phyloP scores from a whole-genome alignment of 2,113 vertebrate genomes.

The Hirundichthys speculiger region DNA sequence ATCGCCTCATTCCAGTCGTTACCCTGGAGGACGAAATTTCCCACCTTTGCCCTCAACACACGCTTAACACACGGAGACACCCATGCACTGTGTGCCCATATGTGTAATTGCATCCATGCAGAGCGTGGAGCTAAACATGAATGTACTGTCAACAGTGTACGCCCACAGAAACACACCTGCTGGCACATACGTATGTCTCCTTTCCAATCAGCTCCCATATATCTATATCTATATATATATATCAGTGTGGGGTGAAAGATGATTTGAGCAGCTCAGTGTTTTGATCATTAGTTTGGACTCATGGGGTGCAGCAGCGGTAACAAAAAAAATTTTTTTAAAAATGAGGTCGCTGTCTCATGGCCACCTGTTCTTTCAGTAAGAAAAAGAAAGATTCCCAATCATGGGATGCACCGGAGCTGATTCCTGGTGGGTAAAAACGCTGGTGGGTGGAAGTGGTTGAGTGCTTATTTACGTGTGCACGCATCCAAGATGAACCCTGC shows the following conservation, averaged over 20 bases:
- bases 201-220: constrained; percentile 29
- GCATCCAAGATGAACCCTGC: constrained; percentile 20
- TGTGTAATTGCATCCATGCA: background rate
- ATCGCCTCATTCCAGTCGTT: constrained; percentile 6
- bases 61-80: background rate
- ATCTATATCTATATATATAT: constrained; percentile 25
- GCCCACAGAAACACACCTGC: constrained; percentile 9
- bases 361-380: constrained; percentile 74
- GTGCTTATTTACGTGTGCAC: constrained; percentile 23
- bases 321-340: no score
- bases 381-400: constrained; percentile 64
- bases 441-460: background rate
- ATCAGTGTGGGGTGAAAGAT: constrained; percentile 59
- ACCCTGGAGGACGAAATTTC: background rate
- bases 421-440: constrained; percentile 16
- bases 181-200: background rate
- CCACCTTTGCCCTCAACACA: background rate
- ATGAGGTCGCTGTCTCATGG: constrained; percentile 64
- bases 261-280: constrained; percentile 63
- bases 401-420: constrained; percentile 50
- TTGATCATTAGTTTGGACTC: constrained; percentile 76
- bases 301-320: constrained; percentile 62
- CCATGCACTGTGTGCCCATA: background rate
- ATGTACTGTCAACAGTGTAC: background rate
- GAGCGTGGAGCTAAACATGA: background rate